A percentile compares a stretch with the other conserved stretches of the same genome.
Conservation (phyloP, 2,888 invertebrate genomes). For the Nomada ferruginata region DNA sequence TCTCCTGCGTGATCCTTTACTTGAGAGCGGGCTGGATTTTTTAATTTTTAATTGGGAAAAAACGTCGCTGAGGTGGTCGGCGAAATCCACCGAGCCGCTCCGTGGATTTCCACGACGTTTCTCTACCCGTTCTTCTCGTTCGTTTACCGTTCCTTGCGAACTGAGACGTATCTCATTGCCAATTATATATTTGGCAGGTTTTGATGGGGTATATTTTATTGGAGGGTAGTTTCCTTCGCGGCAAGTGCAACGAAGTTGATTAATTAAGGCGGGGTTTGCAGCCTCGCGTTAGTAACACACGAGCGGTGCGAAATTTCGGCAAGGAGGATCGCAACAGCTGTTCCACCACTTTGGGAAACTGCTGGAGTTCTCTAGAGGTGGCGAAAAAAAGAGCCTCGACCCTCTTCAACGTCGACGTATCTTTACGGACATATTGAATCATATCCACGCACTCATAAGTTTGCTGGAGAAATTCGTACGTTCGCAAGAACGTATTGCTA, state of each 20-base stretch:
- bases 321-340: conserved; percentile 68
- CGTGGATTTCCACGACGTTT: conserved; percentile 58
- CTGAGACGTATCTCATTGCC: background rate
- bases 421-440: conserved; percentile 81
- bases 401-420: conserved; percentile 76
- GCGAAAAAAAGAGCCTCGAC: conserved; percentile 73
- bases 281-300: conserved; percentile 41
- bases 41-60: conserved; percentile 84
- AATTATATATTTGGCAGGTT: background rate
- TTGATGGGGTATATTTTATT: background rate
- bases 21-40: conserved; percentile 76
- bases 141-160: conserved; percentile 38
- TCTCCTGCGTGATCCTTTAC: conserved; percentile 66
- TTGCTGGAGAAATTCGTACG: background rate
- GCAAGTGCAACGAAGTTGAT: conserved; percentile 14
- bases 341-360: conserved; percentile 43
- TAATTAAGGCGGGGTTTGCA: conserved; percentile 34
- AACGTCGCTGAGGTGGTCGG: conserved; percentile 74
- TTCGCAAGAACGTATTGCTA: background rate
- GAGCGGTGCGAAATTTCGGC: conserved; percentile 48
- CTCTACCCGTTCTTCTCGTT: background rate
- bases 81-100: conserved; percentile 56
- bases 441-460: conserved; percentile 66
- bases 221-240: background rate
- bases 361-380: conserved; percentile 49